Conservation (phyloP, 2,888 invertebrate species). For the Automeris io region DNA sequence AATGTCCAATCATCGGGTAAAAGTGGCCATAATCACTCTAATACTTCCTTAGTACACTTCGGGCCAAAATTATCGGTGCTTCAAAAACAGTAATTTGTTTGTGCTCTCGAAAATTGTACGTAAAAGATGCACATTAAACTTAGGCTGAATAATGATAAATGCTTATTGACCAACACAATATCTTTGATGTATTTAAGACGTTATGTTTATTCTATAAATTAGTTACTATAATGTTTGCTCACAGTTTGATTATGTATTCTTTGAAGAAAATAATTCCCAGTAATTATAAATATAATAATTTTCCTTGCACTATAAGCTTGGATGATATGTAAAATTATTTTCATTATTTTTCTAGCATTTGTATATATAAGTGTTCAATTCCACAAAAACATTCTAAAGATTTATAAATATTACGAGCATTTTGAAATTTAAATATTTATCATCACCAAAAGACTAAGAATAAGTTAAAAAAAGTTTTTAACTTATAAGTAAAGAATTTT, state of each 20-base stretch:
- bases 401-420: too few species aligned
- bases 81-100: constrained; percentile 62
- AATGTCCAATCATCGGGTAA: constrained; percentile 60
- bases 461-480: too few species aligned
- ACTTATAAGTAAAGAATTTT: too few species aligned
- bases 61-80: constrained; percentile 50
- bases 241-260: too few species aligned
- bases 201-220: constrained; percentile 3
- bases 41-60: constrained; percentile 51
- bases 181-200: constrained; percentile 5
- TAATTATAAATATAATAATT: too few species aligned
- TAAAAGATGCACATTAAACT: constrained; percentile 27
- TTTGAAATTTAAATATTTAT: constrained; percentile 1
- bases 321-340: too few species aligned
- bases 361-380: too few species aligned
- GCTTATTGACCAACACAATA: constrained; percentile 7
- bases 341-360: too few species aligned
- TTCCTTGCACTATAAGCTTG: too few species aligned
- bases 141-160: constrained; percentile 24
- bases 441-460: neutral
- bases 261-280: too few species aligned
- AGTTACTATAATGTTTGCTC: too few species aligned
- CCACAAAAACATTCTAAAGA: too few species aligned
- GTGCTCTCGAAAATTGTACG: constrained; percentile 25
- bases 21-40: constrained; percentile 63